These are phyloP conservation scores for Megastigmus dorsalis DNA, from an alignment of 2,888 invertebrate genomes.

Conservation along the genomic window DNA sequence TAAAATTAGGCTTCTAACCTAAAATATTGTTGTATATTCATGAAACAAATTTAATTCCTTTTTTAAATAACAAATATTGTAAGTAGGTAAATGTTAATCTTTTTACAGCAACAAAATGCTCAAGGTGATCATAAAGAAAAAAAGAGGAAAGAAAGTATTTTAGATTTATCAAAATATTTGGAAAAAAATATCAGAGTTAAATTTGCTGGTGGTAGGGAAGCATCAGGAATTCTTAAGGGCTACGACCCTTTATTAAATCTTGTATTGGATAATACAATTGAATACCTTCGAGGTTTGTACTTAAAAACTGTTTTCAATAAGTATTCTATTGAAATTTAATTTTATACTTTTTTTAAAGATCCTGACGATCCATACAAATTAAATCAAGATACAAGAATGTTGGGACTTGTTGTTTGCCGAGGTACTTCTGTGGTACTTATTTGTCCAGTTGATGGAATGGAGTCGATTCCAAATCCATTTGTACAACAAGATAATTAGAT, in stretches of 20 bases:
- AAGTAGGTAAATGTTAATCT: too few relatives aligned
- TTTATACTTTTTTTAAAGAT: slow-evolving; percentile 77
- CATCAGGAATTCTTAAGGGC: slow-evolving; percentile 95
- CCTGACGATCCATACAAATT: slow-evolving; percentile 98
- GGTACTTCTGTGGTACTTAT: slow-evolving; percentile 99
- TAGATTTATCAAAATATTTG: slow-evolving; percentile 96
- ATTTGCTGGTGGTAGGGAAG: slow-evolving; percentile 98
- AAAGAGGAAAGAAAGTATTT: slow-evolving; percentile 97
- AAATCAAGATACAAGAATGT: slow-evolving; percentile 93
- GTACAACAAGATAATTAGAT: slow-evolving; percentile 86
- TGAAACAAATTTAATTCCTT: too few relatives aligned
- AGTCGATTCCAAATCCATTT: slow-evolving; percentile 99
- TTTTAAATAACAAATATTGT: background rate
- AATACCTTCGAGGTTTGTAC: slow-evolving; percentile 88
- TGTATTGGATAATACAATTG: slow-evolving; percentile 97
- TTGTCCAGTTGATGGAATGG: slow-evolving; percentile 99
- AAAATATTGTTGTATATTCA: background rate
- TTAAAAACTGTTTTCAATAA: too few relatives aligned
- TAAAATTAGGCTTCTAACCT: background rate
- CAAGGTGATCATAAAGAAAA: slow-evolving; percentile 88
- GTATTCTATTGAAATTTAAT: too few relatives aligned
- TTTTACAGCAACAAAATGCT: slow-evolving; percentile 69
- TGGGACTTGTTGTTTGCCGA: slow-evolving; percentile 97
- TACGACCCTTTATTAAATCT: slow-evolving; percentile 97
- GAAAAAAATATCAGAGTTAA: slow-evolving; percentile 99